A percentile compares a stretch with the other conserved stretches of the same genome.
phyloP scores from a whole-genome alignment of 2,888 invertebrate genomes.

The Drosophila emarginata region DNA sequence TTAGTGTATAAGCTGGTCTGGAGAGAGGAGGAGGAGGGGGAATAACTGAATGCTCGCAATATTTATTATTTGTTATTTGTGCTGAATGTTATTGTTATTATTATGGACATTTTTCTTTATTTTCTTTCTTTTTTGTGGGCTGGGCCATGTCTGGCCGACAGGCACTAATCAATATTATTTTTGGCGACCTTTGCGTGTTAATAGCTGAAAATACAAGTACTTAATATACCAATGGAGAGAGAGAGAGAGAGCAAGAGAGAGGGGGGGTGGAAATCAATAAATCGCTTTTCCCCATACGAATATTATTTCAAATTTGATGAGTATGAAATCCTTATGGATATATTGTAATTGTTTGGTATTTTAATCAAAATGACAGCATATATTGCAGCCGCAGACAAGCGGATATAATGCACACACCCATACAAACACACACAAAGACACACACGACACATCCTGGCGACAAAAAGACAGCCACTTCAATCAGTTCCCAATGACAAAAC shows the following conservation, averaged over 20 bases:
- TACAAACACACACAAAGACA: too few relatives aligned
- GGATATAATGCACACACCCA: background rate
- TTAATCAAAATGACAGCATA: constrained; percentile 41
- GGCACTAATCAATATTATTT: constrained; percentile 66
- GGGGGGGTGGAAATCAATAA: too few relatives aligned
- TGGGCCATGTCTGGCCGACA: constrained; percentile 49
- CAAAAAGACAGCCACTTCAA: constrained; percentile 41
- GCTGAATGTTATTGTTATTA: constrained; percentile 43
- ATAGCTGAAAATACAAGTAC: constrained; percentile 45
- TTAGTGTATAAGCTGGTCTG: background rate
- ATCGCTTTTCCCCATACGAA: constrained; percentile 29
- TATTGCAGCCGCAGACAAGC: constrained; percentile 16
- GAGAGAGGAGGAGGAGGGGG: too few relatives aligned
- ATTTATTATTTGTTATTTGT: constrained; percentile 20
- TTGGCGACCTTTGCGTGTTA: constrained; percentile 69
- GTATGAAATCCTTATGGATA: constrained; percentile 22
- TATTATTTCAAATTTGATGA: too few relatives aligned
- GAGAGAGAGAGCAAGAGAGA: background rate
- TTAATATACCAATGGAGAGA: background rate
- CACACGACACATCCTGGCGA: constrained; percentile 2
- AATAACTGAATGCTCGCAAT: too few relatives aligned
- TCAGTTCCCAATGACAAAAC: constrained; percentile 61
- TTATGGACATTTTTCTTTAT: constrained; percentile 26
- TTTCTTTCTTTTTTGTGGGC: background rate
- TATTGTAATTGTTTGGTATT: constrained; percentile 50